Conservation (phyloP, 1,140 invertebrate species). For the Ladona fulva region DNA sequence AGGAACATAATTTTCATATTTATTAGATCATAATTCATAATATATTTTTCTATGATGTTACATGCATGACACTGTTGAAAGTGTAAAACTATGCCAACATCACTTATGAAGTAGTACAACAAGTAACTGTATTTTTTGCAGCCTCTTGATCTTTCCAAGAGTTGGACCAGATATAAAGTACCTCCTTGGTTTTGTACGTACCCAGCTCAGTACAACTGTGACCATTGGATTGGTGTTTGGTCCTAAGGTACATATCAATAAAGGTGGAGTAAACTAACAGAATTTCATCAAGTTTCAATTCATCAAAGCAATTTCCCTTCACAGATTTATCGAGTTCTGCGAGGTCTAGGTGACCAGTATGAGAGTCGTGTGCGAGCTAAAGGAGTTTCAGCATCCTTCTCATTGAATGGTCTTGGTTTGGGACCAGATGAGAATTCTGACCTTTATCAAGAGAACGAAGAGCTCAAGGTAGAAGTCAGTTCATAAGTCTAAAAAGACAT, state of each 20-base stretch:
- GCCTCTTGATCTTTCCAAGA: constrained; percentile 70
- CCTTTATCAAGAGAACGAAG: constrained; percentile 81
- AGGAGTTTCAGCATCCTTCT: constrained; percentile 74
- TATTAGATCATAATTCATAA: too few species aligned
- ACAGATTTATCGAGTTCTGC: constrained; percentile 63
- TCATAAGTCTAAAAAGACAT: background rate
- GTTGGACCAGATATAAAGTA: constrained; percentile 86
- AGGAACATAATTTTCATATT: too few species aligned
- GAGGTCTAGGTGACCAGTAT: constrained; percentile 78
- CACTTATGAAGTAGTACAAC: too few species aligned
- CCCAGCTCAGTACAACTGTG: constrained; percentile 75
- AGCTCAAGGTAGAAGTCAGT: constrained; percentile 62
- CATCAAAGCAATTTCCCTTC: background rate
- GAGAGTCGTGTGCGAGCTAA: constrained; percentile 66
- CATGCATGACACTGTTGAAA: too few species aligned
- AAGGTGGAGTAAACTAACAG: background rate
- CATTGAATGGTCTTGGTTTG: constrained; percentile 71
- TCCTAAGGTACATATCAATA: constrained; percentile 57
- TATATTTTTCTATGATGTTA: too few species aligned
- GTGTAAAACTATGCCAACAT: too few species aligned
- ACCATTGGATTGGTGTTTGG: constrained; percentile 77
- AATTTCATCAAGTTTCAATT: constrained; percentile 1
- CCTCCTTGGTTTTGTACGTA: constrained; percentile 73
- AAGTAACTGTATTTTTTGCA: constrained; percentile 36
- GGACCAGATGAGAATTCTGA: constrained; percentile 71